Percentiles rank a stretch among this genome's conserved stretches.
Evolutionary conservation across 1,140 invertebrate species (phyloP).

Genomic region (Grapholita molesta): DNA sequence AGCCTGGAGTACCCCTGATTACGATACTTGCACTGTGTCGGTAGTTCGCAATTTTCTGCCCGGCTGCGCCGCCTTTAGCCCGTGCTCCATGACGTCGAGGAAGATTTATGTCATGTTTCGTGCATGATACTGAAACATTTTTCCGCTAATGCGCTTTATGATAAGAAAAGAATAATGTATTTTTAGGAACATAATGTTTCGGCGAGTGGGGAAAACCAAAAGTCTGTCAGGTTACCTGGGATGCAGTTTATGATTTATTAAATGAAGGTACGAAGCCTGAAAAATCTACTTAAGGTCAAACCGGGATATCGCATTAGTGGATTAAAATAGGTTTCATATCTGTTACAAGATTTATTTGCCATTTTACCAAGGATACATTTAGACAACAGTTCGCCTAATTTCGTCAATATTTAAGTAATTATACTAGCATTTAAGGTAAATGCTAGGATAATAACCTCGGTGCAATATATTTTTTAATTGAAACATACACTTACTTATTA

Average conservation of each 20-base stretch:
- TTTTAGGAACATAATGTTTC: not conserved
- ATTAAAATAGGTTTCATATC: too few relatives aligned
- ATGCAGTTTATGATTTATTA: not conserved
- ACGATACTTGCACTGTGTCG: not conserved
- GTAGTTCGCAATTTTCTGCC: slow-evolving; percentile 14
- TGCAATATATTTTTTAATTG: too few relatives aligned
- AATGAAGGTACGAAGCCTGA: not conserved
- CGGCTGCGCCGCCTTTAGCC: slow-evolving; percentile 9
- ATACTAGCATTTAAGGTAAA: too few relatives aligned
- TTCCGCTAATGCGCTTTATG: slow-evolving; percentile 14
- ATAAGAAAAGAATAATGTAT: slow-evolving; percentile 9
- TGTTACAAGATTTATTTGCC: too few relatives aligned
- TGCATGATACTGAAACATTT: slow-evolving; percentile 14
- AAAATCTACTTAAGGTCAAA: too few relatives aligned
- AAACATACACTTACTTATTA: too few relatives aligned
- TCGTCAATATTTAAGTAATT: too few relatives aligned
- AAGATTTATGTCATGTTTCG: slow-evolving; percentile 17
- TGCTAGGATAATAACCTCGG: too few relatives aligned
- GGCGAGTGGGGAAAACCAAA: not conserved
- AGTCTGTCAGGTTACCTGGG: not conserved
- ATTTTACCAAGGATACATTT: too few relatives aligned
- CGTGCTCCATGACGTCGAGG: slow-evolving; percentile 6
- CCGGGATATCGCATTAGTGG: too few relatives aligned
- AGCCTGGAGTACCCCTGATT: not conserved
- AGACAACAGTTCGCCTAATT: too few relatives aligned